Evolutionary conservation across 2,113 vertebrate species (phyloP), one percentile per base, ranked within the genome.

Genomic region (Leptobrachium ailaonicum): DNA sequence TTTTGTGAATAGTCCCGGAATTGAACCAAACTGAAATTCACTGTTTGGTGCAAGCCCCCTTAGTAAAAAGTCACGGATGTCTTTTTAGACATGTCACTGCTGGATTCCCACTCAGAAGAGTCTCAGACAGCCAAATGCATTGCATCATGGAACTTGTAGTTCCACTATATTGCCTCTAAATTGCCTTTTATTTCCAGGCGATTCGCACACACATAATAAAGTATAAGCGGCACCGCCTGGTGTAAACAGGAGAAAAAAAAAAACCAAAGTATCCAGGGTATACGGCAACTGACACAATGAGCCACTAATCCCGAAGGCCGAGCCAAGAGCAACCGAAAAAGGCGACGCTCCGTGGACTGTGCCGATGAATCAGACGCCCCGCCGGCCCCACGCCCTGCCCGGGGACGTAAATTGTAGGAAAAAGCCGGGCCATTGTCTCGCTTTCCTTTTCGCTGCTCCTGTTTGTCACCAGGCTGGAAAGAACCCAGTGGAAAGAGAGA

Each of bases 391-490:
- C 68, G n/a, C 76, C 76, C 76, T 71, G 76, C 54, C 66, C 12
- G 10, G 68, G 64, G 11, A 14, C 43, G 32, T 66, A 69, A 79
- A 79, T 79, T 64, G 68, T 72, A 79, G 77, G 77, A 72, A 60
- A 32, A 79, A 79, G 77, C 68, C 43, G n/a, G 43, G 0, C 69
- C 58, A 79, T 79, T 72, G 77, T 79, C 71, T 54, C 66, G 20
- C 20, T 14, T 42, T 20, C 11, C 50, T 3, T 54, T 40, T 68
- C 64, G 13, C 75, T 0, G 60, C 58, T 71, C 60, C 69, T 66
- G 58, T 72, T 72, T 72, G 77, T 79, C 77, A 72, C 77, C 77
- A 66, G 58, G 41, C 69, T 79, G 77, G 77, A 72, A 79, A 79
- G 32, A 72, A 54, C 32, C 54, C 69, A 72, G 69, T 66, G 47